phyloP scores from a whole-genome alignment of 2,113 vertebrate species.

The Prionailurus viverrinus region DNA sequence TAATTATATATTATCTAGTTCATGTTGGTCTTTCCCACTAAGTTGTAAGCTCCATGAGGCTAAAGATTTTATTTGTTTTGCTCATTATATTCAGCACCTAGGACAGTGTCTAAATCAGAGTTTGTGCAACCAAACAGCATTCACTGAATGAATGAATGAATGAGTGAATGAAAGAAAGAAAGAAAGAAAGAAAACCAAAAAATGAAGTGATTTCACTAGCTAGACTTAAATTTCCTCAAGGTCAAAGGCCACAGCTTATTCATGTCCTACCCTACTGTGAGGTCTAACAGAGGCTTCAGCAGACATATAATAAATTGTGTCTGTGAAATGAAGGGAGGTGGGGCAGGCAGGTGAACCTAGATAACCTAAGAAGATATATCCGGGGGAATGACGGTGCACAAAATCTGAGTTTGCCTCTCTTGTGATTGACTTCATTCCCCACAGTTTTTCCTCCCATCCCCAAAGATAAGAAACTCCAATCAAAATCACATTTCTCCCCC shows the following conservation, averaged over 20 bases:
- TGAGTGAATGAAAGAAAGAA: not conserved
- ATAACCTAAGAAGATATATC: not conserved
- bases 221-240: not conserved
- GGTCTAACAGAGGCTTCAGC: not conserved
- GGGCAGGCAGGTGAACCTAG: not conserved
- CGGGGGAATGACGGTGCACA: not conserved
- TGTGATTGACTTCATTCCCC: constrained; percentile 12
- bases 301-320: not conserved
- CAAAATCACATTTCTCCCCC: not conserved
- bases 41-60: not conserved
- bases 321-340: not conserved
- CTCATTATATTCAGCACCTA: not conserved
- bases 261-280: not conserved
- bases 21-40: not conserved
- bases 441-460: not conserved
- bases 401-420: not conserved
- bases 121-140: not conserved
- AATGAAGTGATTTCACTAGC: not conserved
- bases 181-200: too few relatives aligned
- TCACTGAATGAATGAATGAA: not conserved
- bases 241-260: not conserved
- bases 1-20: not conserved
- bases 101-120: not conserved
- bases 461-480: constrained; percentile 56
- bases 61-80: not conserved